Evolutionary conservation across 2,113 vertebrate species (phyloP).

Genomic region (Pardalotus punctatus): DNA sequence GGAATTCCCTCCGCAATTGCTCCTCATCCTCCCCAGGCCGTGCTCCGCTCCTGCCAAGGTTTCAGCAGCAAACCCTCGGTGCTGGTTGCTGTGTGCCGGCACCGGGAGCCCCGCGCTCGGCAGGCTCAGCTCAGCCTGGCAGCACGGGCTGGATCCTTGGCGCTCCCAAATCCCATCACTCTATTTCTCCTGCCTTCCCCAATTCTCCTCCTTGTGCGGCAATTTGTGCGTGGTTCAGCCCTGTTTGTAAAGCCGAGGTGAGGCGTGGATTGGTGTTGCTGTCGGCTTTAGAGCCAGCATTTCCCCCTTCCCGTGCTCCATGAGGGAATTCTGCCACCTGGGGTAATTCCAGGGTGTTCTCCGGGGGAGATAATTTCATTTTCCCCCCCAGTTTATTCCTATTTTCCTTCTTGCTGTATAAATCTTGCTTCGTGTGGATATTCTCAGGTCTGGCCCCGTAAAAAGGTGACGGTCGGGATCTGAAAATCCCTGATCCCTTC

Average conservation of each 20-base stretch:
- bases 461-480: not conserved
- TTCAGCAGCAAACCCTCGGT: not conserved
- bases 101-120: no score
- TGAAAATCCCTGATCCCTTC: not conserved
- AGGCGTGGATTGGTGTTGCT: not conserved
- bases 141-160: accelerated
- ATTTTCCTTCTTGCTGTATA: not conserved
- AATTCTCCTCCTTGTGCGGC: not conserved
- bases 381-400: not conserved
- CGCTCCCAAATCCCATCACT: accelerated
- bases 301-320: accelerated
- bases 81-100: no score
- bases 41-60: accelerated
- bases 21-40: not conserved
- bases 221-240: accelerated
- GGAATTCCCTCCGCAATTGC: not conserved
- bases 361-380: not conserved
- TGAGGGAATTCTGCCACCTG: not conserved
- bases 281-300: not conserved
- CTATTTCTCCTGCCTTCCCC: accelerated
- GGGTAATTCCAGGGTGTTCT: not conserved
- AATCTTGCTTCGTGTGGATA: not conserved
- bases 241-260: not conserved
- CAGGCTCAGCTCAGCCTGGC: not conserved
- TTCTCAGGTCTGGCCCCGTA: not conserved